A percentile compares a stretch with the other conserved stretches of the same genome.
Conservation (phyloP, 2,888 invertebrate species). For the Dynastes hyllus region DNA sequence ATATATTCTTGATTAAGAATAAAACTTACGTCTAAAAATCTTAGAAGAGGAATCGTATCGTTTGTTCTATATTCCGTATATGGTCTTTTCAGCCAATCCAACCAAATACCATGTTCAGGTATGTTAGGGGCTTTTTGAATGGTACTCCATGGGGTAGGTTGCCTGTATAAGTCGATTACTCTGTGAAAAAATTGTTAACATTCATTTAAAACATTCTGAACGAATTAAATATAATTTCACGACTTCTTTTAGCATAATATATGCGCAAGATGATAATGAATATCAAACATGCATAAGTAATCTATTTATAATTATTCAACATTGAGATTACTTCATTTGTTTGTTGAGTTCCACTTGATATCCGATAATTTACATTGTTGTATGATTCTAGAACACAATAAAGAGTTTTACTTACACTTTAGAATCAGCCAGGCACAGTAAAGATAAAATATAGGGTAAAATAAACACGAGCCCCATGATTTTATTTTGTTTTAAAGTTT, state of each 20-base stretch:
- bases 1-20: no score
- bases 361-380: no score
- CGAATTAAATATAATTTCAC: background rate
- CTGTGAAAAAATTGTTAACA: slow-evolving; percentile 49
- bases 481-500: no score
- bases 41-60: slow-evolving; percentile 68
- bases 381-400: no score
- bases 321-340: background rate
- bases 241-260: background rate
- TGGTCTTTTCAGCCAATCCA: slow-evolving; percentile 55
- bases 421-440: no score
- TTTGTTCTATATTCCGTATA: slow-evolving; percentile 60
- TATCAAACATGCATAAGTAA: no score
- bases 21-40: slow-evolving; percentile 69
- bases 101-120: slow-evolving; percentile 59
- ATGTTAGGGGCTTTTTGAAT: slow-evolving; percentile 60
- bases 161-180: slow-evolving; percentile 62
- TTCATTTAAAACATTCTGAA: no score
- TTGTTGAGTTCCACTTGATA: background rate
- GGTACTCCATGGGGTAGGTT: slow-evolving; percentile 62
- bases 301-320: background rate
- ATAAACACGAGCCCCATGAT: no score
- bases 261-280: no score
- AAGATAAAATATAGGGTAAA: no score
- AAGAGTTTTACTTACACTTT: no score